Conservation (phyloP, 2,888 invertebrate genomes). For the Cosmia pyralina region DNA sequence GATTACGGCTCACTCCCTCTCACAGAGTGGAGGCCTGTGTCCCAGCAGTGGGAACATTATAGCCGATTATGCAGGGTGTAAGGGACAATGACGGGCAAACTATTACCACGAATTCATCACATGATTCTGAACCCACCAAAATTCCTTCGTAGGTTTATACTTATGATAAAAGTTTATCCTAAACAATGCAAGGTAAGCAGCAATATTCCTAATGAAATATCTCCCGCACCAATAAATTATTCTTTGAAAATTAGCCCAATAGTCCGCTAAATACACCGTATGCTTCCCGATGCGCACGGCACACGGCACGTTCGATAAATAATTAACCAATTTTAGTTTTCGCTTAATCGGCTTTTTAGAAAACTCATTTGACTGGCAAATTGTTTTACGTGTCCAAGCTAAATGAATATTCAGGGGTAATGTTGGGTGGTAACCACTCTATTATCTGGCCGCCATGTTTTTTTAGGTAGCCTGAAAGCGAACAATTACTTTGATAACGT, state of each 20-base stretch:
- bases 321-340: slow-evolving; percentile 88
- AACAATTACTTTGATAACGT: slow-evolving; percentile 48
- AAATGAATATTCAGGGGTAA: slow-evolving; percentile 78
- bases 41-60: too few relatives aligned
- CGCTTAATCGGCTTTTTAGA: slow-evolving; percentile 90
- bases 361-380: slow-evolving; percentile 89
- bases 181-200: slow-evolving; percentile 9
- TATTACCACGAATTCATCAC: background rate
- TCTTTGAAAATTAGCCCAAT: slow-evolving; percentile 54
- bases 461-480: slow-evolving; percentile 62
- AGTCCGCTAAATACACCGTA: slow-evolving; percentile 47
- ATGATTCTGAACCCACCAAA: background rate
- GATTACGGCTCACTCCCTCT: too few relatives aligned
- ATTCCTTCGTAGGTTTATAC: background rate
- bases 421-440: slow-evolving; percentile 63
- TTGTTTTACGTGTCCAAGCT: slow-evolving; percentile 80
- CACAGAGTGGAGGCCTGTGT: too few relatives aligned
- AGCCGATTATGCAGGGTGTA: background rate
- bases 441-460: slow-evolving; percentile 63
- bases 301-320: slow-evolving; percentile 79
- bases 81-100: background rate
- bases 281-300: slow-evolving; percentile 65
- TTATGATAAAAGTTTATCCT: background rate
- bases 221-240: slow-evolving; percentile 56
- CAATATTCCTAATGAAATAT: slow-evolving; percentile 46